Evolutionary conservation across 2,113 vertebrate genomes (phyloP).

Genomic region (Atractosteus spatula): DNA sequence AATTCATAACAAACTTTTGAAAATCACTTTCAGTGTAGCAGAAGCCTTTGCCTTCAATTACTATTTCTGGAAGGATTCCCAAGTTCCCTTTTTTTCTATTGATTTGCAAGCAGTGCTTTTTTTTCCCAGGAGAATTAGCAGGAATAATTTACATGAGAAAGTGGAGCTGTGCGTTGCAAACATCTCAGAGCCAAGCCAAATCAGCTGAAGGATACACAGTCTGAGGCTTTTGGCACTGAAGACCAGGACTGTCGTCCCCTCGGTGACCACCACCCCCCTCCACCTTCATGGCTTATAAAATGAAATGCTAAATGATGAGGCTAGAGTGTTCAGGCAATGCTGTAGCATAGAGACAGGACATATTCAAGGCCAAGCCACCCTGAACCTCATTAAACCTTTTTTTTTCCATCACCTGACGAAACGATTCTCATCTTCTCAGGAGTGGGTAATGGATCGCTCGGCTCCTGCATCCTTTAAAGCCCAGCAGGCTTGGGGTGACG

Average conservation of each 20-base stretch:
- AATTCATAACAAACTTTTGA: background rate
- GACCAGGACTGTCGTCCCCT: background rate
- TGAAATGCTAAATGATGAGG: background rate
- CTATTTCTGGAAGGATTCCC: background rate
- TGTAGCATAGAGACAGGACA: background rate
- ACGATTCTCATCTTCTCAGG: background rate
- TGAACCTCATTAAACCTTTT: background rate
- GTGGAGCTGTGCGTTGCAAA: background rate
- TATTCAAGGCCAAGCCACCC: conserved; percentile 1
- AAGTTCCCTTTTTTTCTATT: background rate
- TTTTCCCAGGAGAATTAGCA: background rate
- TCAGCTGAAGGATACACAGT: background rate
- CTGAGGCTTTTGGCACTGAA: background rate
- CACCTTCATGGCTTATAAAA: background rate
- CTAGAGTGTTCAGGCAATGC: background rate
- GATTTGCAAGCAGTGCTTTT: background rate
- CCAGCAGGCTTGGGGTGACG: background rate
- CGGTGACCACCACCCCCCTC: background rate
- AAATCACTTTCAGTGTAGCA: background rate
- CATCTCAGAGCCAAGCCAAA: background rate
- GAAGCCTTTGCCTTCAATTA: background rate
- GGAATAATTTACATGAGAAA: background rate
- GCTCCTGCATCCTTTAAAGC: background rate
- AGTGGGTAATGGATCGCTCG: too few relatives aligned
- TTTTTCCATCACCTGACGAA: background rate